These are phyloP conservation scores for Colinus virginianus DNA, from an alignment of 2,113 vertebrate genomes.

Conservation along the genomic window DNA sequence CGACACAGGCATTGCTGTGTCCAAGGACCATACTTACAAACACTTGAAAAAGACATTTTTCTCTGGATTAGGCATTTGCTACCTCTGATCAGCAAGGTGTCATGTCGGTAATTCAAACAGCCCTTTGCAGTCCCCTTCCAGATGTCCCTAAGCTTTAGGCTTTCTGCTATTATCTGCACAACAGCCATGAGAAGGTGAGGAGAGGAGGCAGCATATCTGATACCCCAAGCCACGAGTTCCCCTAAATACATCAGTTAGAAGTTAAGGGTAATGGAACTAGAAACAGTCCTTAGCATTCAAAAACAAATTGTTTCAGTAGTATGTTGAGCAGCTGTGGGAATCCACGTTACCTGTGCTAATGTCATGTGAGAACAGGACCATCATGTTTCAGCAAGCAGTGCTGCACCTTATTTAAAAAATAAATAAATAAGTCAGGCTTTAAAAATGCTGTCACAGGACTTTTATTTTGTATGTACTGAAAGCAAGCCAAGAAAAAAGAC, in stretches of 20 bases:
- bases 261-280: not conserved
- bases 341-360: not conserved
- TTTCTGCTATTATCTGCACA: not conserved
- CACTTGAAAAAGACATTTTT: not conserved
- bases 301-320: not conserved
- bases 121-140: not conserved
- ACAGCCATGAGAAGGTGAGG: not conserved
- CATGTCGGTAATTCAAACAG: not conserved
- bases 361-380: not conserved
- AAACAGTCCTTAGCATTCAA: not conserved
- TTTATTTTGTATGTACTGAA: not conserved
- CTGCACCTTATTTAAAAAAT: constrained; percentile 6
- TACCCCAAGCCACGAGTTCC: not conserved
- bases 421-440: not conserved
- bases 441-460: not conserved
- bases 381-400: not conserved
- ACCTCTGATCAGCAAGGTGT: not conserved
- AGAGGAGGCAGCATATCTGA: not conserved
- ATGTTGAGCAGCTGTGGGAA: not conserved
- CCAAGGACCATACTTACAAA: not conserved
- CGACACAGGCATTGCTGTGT: too few species aligned
- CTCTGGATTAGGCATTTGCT: not conserved
- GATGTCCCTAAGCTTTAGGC: not conserved
- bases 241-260: not conserved
- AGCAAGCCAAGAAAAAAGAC: constrained; percentile 18